Evolutionary conservation across 2,113 vertebrate genomes (phyloP).

Genomic region (Natator depressus): DNA sequence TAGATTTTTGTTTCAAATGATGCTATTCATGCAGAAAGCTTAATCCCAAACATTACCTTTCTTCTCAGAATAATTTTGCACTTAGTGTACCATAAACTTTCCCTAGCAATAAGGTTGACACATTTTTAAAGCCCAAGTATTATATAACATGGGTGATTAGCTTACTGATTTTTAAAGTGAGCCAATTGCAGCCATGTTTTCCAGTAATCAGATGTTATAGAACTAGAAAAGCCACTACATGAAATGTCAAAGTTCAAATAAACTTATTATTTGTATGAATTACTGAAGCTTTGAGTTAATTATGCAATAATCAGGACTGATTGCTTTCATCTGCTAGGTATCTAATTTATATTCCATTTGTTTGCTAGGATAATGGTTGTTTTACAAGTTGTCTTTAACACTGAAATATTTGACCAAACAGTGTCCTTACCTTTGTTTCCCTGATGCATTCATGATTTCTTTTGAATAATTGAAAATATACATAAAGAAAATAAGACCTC

Average conservation of each 20-base stretch:
- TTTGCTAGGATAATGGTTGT: neutral
- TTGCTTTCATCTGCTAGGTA: neutral
- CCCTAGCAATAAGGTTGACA: neutral
- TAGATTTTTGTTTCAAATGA: neutral
- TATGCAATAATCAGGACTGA: neutral
- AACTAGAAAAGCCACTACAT: neutral
- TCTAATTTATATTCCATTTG: neutral
- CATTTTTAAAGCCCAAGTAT: conserved; percentile 12
- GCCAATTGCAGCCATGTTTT: neutral
- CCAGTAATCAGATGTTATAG: neutral
- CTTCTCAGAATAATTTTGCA: neutral
- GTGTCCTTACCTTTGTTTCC: neutral
- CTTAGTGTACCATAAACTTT: conserved; percentile 50
- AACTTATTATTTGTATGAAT: neutral
- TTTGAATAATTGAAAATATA: conserved; percentile 39
- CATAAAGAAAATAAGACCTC: neutral
- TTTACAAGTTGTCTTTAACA: neutral
- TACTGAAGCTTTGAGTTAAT: neutral
- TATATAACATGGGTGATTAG: conserved; percentile 51
- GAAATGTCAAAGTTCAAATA: neutral
- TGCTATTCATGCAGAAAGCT: neutral
- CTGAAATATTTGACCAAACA: conserved; percentile 43
- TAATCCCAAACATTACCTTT: conserved; percentile 19
- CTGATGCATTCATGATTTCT: conserved; percentile 2
- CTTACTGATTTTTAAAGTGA: neutral